Base-by-base conservation (phyloP, 2,888 invertebrate species). In the Watsonalla binaria region DNA sequence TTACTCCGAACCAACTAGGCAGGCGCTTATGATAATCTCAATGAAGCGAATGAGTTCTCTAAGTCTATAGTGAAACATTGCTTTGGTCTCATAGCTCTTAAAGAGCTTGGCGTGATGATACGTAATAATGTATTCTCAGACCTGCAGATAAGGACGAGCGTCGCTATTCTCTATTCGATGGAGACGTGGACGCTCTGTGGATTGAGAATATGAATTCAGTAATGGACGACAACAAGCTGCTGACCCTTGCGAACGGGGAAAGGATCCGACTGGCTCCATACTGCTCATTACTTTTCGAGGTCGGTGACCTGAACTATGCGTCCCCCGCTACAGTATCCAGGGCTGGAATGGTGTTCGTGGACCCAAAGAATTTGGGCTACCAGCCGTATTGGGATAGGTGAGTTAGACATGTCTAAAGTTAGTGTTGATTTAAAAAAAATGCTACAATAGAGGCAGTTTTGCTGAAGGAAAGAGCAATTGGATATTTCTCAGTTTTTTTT, bases 151-250 rank as follows among this genome's bases (percentile, higher is more conserved):
- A 92, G 69, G 90, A 94, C 60, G 97, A 97, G 76, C 92, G 94
- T 53, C 94, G 94, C 56, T 97, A 96, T 78, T 96, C 97, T 49
- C 89, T 98, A 49, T 98, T 97, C 84, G 98, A 98, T 77, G 98
- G 98, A 4, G 97, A 98, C 76, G 97, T 98, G 4, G 98, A 98
- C 88, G 96, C 98, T 0, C 91, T 97, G 46, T 98, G 98, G 98
- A 97, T 98, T 62, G 98, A 98, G 85, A 98, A 98, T 86, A 98
- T 98, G 97, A 98, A 98, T 88, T 97, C 97, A 0, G 97, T 98
- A 2, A 98, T 98, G 98, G 98, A 98, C 75, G 98, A 98, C 82
- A 98, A 98, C 78, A 96, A 95, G 74, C 87, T 98, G 46, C 86
- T 98, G 54, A 98, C 98, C 0, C 88, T 98, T 56, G 97, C 97